Base-by-base conservation (phyloP, 2,113 vertebrate species). In the Poeciliopsis occidentalis region DNA sequence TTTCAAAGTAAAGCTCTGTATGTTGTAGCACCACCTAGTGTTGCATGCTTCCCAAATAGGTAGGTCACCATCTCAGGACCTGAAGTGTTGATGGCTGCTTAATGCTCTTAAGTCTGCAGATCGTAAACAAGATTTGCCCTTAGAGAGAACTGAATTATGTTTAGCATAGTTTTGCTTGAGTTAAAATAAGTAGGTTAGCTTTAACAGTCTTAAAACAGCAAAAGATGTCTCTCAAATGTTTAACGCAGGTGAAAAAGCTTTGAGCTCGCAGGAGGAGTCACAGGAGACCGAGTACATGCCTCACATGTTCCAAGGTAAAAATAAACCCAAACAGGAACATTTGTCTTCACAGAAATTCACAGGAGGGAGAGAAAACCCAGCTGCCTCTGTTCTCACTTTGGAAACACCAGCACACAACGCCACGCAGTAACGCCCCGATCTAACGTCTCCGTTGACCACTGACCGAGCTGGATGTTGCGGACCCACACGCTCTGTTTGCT, bases 401-500 rank as follows among this genome's bases (percentile, higher is more conserved):
- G 44, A 47, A 13, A 44, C 15, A 17, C 4, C 34, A 11, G 15
- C 15, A 44, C 12, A 13, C 41, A 44, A 44, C 41, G 15, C 13
- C 41, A 44, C 15, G 1, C 41, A 1, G 41, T 1, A 44, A 8
- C 17, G 5, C 8, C 7, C 51, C 51, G 1, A 0, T 10, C 17
- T n/a, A 8, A 24, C 64, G 4, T 13, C 17, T 27, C 19, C 7
- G 37, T 71, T 1, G 15, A 19, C 10, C 24, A 88, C 89, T 64
- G 83, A 99, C 98, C 98, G 13, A 99, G 95, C 91, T 99, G 97
- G 91, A 99, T 99, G 89, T 99, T 99, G 81, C 98, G 94, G 90
- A 99, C 95, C 98, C 98, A 99, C 65, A 99, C 98, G 31, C 97
- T 98, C 77, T 99, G 97, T 71, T 99, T 98, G 65, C 95, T 98